phyloP scores from a whole-genome alignment of 2,113 vertebrate genomes.

The Anser brachyrhynchus region DNA sequence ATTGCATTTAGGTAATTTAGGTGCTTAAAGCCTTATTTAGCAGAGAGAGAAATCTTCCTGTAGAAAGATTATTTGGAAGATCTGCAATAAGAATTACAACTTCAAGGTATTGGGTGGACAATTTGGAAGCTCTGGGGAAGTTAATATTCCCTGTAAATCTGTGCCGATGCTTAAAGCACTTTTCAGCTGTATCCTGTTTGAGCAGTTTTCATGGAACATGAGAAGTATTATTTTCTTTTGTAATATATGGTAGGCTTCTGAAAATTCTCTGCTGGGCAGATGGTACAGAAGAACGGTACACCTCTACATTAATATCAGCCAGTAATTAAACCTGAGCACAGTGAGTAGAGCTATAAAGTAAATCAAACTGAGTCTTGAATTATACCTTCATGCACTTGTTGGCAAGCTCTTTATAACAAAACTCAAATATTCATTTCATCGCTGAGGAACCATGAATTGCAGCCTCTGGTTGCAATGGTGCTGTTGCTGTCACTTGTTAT shows the following conservation, averaged over 20 bases:
- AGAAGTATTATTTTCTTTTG: constrained; percentile 39
- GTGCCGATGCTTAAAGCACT: neutral
- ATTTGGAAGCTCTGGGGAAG: neutral
- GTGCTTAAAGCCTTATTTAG: neutral
- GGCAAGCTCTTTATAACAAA: constrained; percentile 37
- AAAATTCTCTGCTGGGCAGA: constrained; percentile 35
- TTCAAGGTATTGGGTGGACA: neutral
- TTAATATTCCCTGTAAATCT: constrained; percentile 18
- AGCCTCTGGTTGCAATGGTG: neutral
- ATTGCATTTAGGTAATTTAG: neutral
- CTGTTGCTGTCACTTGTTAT: constrained; percentile 5
- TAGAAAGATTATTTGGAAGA: neutral
- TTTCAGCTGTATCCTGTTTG: neutral
- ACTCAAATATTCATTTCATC: constrained; percentile 36
- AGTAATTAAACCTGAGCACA: constrained; percentile 48
- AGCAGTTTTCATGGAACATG: constrained; percentile 49
- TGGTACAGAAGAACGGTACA: constrained; percentile 23
- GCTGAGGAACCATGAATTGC: constrained; percentile 9
- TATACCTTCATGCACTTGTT: neutral
- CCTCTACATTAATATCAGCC: constrained; percentile 42
- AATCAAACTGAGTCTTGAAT: constrained; percentile 57
- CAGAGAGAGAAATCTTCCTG: neutral
- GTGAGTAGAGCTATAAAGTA: neutral
- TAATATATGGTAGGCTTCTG: constrained; percentile 6
- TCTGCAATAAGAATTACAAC: neutral